Evolutionary conservation across 1,140 invertebrate genomes (phyloP).

Genomic region (Nasonia longicornis): DNA sequence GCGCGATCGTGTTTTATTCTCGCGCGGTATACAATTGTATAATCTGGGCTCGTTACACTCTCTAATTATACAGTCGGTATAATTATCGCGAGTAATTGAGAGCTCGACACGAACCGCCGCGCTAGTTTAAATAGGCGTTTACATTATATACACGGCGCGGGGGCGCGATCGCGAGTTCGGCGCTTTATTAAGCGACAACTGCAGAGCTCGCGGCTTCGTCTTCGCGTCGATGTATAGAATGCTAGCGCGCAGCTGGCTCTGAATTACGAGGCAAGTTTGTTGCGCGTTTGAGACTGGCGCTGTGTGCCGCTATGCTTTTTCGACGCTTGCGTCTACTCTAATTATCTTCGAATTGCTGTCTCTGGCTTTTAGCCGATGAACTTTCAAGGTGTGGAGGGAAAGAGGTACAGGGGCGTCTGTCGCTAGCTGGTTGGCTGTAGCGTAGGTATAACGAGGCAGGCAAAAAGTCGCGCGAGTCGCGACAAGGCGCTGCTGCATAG

Average conservation of each 20-base stretch:
- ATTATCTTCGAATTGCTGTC: conserved; percentile 36
- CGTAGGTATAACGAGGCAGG: neutral
- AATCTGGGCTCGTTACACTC: neutral
- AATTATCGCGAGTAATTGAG: conserved; percentile 40
- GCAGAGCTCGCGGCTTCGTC: conserved; percentile 3
- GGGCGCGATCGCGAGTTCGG: neutral
- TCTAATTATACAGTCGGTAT: neutral
- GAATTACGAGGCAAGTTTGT: conserved; percentile 44
- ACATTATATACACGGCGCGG: conserved; percentile 8
- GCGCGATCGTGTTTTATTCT: no score
- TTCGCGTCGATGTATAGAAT: neutral
- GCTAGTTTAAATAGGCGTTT: conserved; percentile 33
- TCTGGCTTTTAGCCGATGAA: neutral
- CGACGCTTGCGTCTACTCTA: conserved; percentile 16
- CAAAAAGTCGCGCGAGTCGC: neutral
- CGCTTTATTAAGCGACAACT: conserved; percentile 43
- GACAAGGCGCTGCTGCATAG: no score
- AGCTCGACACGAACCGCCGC: neutral
- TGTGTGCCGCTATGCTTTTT: conserved; percentile 11
- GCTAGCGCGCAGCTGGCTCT: neutral
- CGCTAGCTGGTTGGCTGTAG: no score
- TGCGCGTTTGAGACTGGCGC: neutral
- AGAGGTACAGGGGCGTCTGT: neutral
- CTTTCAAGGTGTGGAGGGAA: neutral
- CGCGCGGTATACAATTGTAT: neutral